Percentiles rank a stretch among this genome's conserved stretches.
Conservation (phyloP, 2,888 invertebrate species). For the Germaria angustata region DNA sequence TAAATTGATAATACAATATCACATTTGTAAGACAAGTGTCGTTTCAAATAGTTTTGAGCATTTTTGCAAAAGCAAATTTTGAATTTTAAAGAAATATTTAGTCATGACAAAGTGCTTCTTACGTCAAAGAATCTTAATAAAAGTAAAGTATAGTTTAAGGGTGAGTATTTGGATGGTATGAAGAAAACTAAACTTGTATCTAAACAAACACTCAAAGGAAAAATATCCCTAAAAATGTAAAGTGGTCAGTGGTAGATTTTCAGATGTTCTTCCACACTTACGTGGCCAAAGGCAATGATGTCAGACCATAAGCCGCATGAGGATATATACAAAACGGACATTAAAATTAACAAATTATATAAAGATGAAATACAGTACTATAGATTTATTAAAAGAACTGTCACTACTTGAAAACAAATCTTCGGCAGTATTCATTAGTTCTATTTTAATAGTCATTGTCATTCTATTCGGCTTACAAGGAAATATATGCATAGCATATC, state of each 20-base stretch:
- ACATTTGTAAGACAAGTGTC: conserved; percentile 40
- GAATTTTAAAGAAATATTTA: conserved; percentile 47
- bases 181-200: background rate
- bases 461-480: background rate
- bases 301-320: background rate
- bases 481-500: background rate
- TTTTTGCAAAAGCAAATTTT: conserved; percentile 13
- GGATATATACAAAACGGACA: background rate
- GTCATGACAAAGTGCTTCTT: background rate
- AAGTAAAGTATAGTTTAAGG: conserved; percentile 38
- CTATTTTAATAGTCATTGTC: background rate
- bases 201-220: background rate
- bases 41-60: conserved; percentile 45
- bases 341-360: conserved; percentile 38
- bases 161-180: background rate
- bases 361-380: background rate
- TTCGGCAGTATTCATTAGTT: background rate
- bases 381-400: background rate
- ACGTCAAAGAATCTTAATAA: background rate
- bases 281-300: background rate
- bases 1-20: conserved; percentile 33
- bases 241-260: conserved; percentile 20
- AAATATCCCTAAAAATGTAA: background rate
- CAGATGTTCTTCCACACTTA: conserved; percentile 5
- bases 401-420: background rate